Base-by-base conservation (phyloP, 2,797 vertebrate genomes). In the Rhynchonycteris naso region DNA sequence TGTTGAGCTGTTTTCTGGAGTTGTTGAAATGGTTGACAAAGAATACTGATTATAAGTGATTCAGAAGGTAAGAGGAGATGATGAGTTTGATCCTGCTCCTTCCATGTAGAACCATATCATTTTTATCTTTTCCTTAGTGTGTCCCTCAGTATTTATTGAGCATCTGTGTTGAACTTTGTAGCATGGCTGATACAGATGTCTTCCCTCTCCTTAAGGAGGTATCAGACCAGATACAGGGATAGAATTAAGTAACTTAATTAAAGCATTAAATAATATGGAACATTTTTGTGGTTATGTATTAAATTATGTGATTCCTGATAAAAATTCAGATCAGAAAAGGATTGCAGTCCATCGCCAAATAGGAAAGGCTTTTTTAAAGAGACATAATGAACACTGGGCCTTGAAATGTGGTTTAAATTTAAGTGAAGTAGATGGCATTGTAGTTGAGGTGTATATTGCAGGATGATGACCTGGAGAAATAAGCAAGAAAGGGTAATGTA, bases 341-440 rank as follows among this genome's bases (percentile, higher is more conserved):
- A 22, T 81, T 94, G 7, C 12, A 83, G 30, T 33, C 26, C 9
- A 33, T 63, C 26, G 28, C 56, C n/a, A 65, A 26, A 38, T 54
- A 69, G 69, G 54, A 81, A 92, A 86, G 26, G 3, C 38, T 81
- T 75, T 90, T 85, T 61, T 63, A 33, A 65, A 47, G 50, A 74
- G 83, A 58, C 15, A 50, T 12, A 76, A 16, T 65, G 66, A 89
- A 89, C 93, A 19, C 38, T 85, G 28, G 30, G 8, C 24, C 61
- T 90, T 84, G 38, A 84, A 65, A 61, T 83, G 24, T 86, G 43
- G 30, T 75, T 93, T 80, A 65, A 28, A 68, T 91, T 96, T 93
- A 68, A 47, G 10, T 78, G 7, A 89, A 58, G 24, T 68, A 43
- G 68, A 59, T 30, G 18, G 35, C 28, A 21, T 54, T 65, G 33